Percentiles rank a stretch among this genome's conserved stretches.
Conservation (phyloP, 1,140 invertebrate species). For the Drosophila trapezifrons region DNA sequence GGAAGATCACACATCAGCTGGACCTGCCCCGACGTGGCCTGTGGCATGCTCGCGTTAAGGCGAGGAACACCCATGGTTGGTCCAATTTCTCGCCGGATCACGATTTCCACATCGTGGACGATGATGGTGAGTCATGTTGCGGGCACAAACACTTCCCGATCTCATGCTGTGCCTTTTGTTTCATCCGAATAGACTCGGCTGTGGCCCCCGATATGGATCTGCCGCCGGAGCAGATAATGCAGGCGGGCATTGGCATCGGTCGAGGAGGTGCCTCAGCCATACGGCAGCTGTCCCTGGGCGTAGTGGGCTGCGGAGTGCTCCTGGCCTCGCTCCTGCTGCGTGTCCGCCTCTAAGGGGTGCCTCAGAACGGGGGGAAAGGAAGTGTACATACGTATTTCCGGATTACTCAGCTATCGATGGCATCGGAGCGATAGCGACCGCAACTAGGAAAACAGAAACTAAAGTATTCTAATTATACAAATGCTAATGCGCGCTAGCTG, state of each 20-base stretch:
- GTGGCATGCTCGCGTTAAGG: slow-evolving; percentile 77
- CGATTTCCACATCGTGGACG: slow-evolving; percentile 57
- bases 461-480: slow-evolving; percentile 79
- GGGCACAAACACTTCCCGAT: background rate
- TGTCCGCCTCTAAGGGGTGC: slow-evolving; percentile 43
- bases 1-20: slow-evolving; percentile 82
- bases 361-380: background rate
- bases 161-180: background rate
- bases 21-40: slow-evolving; percentile 64
- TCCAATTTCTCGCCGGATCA: slow-evolving; percentile 75
- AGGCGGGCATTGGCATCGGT: slow-evolving; percentile 51
- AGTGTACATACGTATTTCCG: slow-evolving; percentile 59
- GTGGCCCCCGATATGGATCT: slow-evolving; percentile 38
- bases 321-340: slow-evolving; percentile 42
- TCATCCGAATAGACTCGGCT: slow-evolving; percentile 12
- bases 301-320: background rate
- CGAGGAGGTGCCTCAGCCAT: slow-evolving; percentile 24
- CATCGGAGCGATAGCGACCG: slow-evolving; percentile 29
- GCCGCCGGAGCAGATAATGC: slow-evolving; percentile 63
- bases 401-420: slow-evolving; percentile 42
- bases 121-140: slow-evolving; percentile 33
- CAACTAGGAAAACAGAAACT: slow-evolving; percentile 52
- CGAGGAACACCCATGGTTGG: slow-evolving; percentile 80
- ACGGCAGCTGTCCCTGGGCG: background rate
- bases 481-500: slow-evolving; percentile 67